A percentile compares a stretch with the other conserved stretches of the same genome.
These are phyloP conservation scores for Achatina immaculata DNA, from an alignment of 1,140 invertebrate species.

Conservation along the genomic window DNA sequence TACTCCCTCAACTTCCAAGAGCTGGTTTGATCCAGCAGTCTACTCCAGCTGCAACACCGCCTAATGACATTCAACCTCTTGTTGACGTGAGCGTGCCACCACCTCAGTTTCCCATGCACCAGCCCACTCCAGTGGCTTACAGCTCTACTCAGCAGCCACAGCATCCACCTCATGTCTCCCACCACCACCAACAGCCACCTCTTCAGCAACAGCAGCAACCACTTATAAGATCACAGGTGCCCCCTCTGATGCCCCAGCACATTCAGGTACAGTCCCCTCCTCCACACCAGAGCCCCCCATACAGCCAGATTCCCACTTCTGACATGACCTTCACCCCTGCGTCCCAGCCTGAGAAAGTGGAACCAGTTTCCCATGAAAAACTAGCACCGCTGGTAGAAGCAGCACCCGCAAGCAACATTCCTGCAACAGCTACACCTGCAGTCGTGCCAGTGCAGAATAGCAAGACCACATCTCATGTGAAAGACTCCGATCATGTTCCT, in stretches of 20 bases:
- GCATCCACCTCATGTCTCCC: background rate
- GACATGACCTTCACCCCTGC: too few species aligned
- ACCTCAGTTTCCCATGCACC: background rate
- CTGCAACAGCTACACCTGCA: background rate
- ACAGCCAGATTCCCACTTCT: background rate
- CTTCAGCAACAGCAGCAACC: constrained; percentile 12
- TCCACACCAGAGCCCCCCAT: background rate
- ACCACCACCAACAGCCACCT: background rate
- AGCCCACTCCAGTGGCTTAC: background rate
- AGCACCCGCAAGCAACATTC: background rate
- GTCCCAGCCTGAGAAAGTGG: background rate
- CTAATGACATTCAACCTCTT: background rate
- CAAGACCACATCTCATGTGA: background rate
- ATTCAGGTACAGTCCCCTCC: background rate
- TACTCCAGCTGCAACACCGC: background rate
- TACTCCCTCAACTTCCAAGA: background rate
- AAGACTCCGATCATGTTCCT: background rate
- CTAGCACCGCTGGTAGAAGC: background rate
- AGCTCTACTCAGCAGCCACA: background rate
- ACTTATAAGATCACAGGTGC: background rate
- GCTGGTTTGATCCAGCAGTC: background rate
- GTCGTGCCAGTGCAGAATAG: background rate
- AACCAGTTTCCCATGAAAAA: background rate
- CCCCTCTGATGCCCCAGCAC: background rate
- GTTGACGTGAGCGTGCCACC: constrained; percentile 3